Conservation (phyloP, 2,797 vertebrate species). For the Gymnopithys bicolor region DNA sequence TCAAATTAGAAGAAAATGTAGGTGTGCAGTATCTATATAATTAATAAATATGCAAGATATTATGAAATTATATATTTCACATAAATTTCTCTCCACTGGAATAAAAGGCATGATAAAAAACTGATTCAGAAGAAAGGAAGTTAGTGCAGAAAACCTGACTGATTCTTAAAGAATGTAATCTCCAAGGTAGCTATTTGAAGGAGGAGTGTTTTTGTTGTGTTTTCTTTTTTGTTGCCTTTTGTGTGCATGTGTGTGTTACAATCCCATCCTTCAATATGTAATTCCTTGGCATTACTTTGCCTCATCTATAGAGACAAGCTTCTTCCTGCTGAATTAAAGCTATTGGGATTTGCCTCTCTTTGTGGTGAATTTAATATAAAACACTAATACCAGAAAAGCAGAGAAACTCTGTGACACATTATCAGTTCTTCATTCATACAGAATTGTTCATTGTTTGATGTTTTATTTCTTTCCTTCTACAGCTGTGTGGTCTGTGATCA, state of each 20-base stretch:
- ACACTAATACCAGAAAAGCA: background rate
- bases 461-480: background rate
- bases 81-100: background rate
- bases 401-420: fast-evolving
- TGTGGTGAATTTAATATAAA: background rate
- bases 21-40: background rate
- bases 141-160: background rate
- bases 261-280: background rate
- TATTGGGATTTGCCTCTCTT: background rate
- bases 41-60: background rate
- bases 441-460: background rate
- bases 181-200: background rate
- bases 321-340: background rate
- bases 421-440: background rate
- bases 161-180: background rate
- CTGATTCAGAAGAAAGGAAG: background rate
- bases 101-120: background rate
- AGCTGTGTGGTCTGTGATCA: background rate
- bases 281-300: background rate
- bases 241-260: background rate
- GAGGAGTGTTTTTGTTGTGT: background rate
- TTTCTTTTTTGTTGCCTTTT: background rate
- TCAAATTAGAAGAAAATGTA: background rate
- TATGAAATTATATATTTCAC: background rate
- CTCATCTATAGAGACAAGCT: background rate